Evolutionary conservation across 1,140 invertebrate genomes (phyloP).

Genomic region (Globodera ellingtonae): DNA sequence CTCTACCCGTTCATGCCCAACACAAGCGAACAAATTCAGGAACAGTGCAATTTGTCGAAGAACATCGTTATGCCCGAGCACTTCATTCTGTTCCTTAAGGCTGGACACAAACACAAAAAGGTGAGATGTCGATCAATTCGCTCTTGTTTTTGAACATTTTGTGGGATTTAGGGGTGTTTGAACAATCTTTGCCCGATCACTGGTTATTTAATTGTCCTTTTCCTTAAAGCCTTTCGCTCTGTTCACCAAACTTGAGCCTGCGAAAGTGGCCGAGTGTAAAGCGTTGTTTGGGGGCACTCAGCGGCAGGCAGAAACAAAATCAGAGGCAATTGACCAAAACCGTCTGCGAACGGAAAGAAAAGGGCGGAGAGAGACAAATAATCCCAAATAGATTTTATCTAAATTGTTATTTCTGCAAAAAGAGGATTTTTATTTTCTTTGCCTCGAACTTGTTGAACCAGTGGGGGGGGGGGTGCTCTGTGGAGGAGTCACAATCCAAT

Average conservation of each 20-base stretch:
- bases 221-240: conserved; percentile 77
- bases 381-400: no score
- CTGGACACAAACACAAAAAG: conserved; percentile 86
- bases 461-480: no score
- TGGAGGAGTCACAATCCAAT: no score
- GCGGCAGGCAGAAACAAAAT: background rate
- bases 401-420: no score
- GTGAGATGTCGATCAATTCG: conserved; percentile 62
- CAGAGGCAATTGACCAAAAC: background rate
- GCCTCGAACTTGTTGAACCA: no score
- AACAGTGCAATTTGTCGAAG: conserved; percentile 74
- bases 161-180: no score
- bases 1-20: conserved; percentile 89
- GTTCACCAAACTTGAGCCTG: conserved; percentile 82
- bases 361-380: no score
- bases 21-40: conserved; percentile 73
- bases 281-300: conserved; percentile 76
- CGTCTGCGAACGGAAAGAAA: no score
- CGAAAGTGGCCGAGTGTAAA: conserved; percentile 76
- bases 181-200: background rate
- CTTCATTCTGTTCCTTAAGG: conserved; percentile 73
- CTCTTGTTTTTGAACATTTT: no score
- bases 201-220: background rate
- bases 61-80: conserved; percentile 70
- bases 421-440: no score